Base-by-base conservation (phyloP, 2,888 invertebrate genomes). In the Barypeithes pellucidus region DNA sequence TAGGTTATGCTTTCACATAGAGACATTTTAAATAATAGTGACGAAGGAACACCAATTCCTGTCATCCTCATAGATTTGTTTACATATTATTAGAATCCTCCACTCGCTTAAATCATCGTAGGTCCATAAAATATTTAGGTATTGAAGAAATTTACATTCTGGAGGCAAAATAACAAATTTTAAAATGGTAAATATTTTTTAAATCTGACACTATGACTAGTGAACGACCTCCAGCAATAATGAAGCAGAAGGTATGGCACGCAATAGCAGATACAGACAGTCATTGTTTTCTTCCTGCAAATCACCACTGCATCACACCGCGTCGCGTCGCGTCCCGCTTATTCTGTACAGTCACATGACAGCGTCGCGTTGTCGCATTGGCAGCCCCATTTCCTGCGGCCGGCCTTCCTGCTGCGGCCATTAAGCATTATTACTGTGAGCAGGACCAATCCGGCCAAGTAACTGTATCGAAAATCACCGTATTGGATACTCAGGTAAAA, bases 391-490 rank as follows among this genome's bases (percentile, higher is more conserved):
- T 57, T 65, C 66, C 72, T 67, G 65, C 81, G 80, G 72, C 83
- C 84, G 80, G 82, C 84, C 84, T 84, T 82, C 82, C 77, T 79
- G 78, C 79, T 80, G 84, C 84, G 82, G 84, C 84, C 84, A 84
- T 85, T 84, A 85, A 84, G 76, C 83, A 82, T 82, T 83, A 83
- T 83, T 81, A 80, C 80, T 59, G 77, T 73, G 54, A 76, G 77
- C 71, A 71, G 78, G 77, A 79, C 85, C 85, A 85, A 85, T 84
- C 77, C 70, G 54, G 41, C 22, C 67, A 16, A 16, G 36, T 43
- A 36, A 60, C 72, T 18, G 75, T 78, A 79, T 79, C 79, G 78
- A 74, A 74, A 77, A 75, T 74, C 73, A 24, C 61, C 61, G 75
- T 67, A 76, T 77, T 78, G 78, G 78, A 45, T 65, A 67, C 61